Conservation (phyloP, 2,113 vertebrate species). For the Caloenas nicobarica region DNA sequence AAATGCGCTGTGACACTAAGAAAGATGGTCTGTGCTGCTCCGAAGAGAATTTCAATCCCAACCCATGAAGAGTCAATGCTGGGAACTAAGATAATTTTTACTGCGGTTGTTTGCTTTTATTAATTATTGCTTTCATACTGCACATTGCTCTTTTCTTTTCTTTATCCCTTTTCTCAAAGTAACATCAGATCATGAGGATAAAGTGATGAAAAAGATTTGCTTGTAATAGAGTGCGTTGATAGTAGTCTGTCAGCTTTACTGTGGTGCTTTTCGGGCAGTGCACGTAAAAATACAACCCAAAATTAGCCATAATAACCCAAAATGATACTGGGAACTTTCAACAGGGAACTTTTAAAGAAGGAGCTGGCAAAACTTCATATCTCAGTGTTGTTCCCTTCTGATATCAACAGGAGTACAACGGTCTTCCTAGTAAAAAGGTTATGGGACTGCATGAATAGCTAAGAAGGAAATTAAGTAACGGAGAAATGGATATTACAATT, state of each 20-base stretch:
- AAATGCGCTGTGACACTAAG: neutral
- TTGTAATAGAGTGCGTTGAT: neutral
- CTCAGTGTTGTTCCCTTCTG: neutral
- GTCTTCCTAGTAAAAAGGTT: neutral
- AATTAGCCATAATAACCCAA: neutral
- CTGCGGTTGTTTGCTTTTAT: neutral
- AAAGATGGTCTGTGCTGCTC: neutral
- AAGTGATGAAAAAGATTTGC: neutral
- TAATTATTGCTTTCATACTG: neutral
- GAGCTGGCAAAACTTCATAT: fast-evolving
- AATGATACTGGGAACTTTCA: neutral
- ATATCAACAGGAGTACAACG: neutral
- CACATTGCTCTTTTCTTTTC: neutral
- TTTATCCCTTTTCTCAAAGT: neutral
- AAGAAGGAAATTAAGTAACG: neutral
- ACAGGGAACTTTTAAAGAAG: neutral
- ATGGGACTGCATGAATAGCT: neutral
- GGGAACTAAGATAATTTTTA: neutral
- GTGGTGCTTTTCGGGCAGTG: neutral
- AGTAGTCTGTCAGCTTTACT: neutral
- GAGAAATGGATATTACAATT: neutral
- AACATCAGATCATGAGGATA: neutral
- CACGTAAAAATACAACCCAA: neutral
- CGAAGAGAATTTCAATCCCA: neutral
- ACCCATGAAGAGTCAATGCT: neutral